Evolutionary conservation across 2,113 vertebrate species (phyloP).

Genomic region (human (Homo sapiens)): DNA sequence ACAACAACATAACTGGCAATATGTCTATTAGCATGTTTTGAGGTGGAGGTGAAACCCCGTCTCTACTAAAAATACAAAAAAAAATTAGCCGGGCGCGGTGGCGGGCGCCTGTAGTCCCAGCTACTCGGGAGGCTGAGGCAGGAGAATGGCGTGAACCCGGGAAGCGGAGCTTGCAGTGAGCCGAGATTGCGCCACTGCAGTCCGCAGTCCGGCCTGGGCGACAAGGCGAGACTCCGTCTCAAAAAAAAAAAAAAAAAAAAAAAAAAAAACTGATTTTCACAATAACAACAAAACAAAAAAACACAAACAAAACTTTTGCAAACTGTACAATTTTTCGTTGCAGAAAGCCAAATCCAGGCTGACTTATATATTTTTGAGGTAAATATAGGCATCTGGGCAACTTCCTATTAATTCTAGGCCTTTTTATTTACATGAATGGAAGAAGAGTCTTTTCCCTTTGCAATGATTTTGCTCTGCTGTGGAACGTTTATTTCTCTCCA

Average conservation of each 20-base stretch:
- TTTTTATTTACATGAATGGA: conserved; percentile 34
- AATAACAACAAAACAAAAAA: not conserved
- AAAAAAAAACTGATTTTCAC: not conserved
- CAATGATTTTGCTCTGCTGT: not conserved
- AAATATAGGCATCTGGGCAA: conserved; percentile 17
- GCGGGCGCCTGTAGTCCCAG: no score
- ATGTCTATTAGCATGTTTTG: not conserved
- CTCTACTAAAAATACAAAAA: no score
- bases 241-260: no score
- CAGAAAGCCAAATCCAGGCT: not conserved
- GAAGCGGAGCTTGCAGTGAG: no score
- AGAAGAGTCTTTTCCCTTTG: not conserved
- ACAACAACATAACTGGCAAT: not conserved
- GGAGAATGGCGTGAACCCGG: no score
- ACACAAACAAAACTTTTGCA: not conserved
- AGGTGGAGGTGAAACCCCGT: no score
- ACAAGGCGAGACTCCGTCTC: no score
- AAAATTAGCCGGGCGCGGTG: no score
- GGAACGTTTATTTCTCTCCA: conserved; percentile 27
- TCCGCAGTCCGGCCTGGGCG: no score
- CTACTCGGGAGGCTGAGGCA: no score
- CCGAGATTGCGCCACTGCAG: no score
- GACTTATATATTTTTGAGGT: not conserved
- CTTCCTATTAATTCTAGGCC: not conserved
- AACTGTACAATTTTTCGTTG: not conserved